Evolutionary conservation across 2,113 vertebrate genomes (phyloP).

Genomic region (Zootoca vivipara): DNA sequence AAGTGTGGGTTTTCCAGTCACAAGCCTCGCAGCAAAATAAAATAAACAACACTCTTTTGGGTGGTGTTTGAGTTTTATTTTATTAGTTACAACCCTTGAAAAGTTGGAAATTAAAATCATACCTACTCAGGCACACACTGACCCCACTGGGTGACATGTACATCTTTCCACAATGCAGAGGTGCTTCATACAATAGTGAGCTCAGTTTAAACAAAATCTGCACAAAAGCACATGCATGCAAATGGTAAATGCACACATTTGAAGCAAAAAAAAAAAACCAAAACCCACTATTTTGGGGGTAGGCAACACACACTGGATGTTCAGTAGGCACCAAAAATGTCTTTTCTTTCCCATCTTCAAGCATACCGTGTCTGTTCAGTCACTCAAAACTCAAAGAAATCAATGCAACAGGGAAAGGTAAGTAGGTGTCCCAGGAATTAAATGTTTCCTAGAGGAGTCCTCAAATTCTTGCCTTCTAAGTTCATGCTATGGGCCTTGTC

Average conservation of each 20-base stretch:
- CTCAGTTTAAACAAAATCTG: rapidly evolving
- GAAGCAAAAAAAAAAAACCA: background rate
- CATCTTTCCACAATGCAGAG: background rate
- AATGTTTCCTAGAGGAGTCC: background rate
- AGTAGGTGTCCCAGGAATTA: background rate
- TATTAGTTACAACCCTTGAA: constrained; percentile 42
- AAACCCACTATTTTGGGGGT: background rate
- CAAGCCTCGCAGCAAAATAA: background rate
- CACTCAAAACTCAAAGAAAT: background rate
- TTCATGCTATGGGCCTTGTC: too few species aligned
- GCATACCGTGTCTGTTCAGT: background rate
- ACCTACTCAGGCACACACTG: background rate
- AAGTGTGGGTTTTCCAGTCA: background rate
- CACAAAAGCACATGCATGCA: background rate
- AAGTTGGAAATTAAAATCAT: constrained; percentile 10
- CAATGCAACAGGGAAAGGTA: background rate
- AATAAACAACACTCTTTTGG: constrained; percentile 16
- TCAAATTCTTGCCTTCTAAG: background rate
- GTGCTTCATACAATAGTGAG: background rate
- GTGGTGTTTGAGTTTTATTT: constrained; percentile 1
- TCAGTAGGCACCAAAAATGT: background rate
- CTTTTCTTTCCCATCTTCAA: background rate
- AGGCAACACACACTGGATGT: background rate
- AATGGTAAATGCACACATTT: background rate
- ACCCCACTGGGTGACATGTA: background rate